A percentile compares a stretch with the other conserved stretches of the same genome.
Evolutionary conservation across 2,888 invertebrate species (phyloP).

Genomic region (Petrolisthes cinctipes): DNA sequence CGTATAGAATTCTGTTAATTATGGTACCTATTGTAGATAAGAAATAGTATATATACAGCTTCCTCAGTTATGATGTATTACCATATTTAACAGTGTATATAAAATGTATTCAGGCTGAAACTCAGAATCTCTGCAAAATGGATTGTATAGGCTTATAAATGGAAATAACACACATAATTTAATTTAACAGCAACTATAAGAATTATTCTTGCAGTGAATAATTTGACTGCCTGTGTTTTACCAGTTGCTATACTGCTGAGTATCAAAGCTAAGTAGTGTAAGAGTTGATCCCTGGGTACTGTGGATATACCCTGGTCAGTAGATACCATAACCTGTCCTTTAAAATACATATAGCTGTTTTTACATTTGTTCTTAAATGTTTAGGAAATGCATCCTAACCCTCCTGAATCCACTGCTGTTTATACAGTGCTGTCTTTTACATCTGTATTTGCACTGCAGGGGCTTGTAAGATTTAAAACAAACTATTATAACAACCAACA

Average conservation of each 20-base stretch:
- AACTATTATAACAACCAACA: too few relatives aligned
- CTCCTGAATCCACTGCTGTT: too few relatives aligned
- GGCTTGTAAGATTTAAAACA: too few relatives aligned
- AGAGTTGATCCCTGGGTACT: not conserved
- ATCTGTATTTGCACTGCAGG: too few relatives aligned
- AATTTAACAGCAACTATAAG: too few relatives aligned
- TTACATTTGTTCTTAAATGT: too few relatives aligned
- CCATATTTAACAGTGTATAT: constrained; percentile 8
- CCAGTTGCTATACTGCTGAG: not conserved
- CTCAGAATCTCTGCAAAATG: constrained; percentile 3
- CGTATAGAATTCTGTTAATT: not conserved
- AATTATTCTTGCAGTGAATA: not conserved
- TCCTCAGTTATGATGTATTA: not conserved
- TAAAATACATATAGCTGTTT: not conserved
- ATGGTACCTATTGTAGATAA: not conserved
- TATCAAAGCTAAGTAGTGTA: not conserved
- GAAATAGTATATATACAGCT: not conserved
- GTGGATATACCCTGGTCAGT: not conserved
- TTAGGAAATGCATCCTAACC: too few relatives aligned
- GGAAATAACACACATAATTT: not conserved
- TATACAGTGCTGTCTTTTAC: too few relatives aligned
- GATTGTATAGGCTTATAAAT: not conserved
- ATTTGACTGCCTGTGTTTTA: not conserved
- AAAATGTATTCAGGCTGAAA: not conserved
- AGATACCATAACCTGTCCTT: not conserved